Conservation (phyloP, 2,888 invertebrate genomes). For the Lasioglossum marginatum region DNA sequence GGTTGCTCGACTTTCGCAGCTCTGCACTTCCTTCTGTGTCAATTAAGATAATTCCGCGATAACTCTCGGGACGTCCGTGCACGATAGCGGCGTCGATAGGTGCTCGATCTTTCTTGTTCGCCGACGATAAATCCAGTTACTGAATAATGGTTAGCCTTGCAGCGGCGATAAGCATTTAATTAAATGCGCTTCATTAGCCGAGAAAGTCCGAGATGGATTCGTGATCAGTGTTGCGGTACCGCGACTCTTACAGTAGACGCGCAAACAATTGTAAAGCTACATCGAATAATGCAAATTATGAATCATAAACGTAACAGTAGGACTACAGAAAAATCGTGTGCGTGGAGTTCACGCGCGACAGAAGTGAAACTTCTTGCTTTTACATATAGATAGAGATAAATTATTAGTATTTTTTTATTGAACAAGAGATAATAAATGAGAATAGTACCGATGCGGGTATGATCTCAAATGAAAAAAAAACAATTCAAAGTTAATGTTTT, state of each 20-base stretch:
- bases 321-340: no score
- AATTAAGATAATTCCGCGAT: conserved; percentile 72
- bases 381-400: no score
- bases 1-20: conserved; percentile 1
- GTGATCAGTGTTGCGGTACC: background rate
- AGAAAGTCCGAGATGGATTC: background rate
- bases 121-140: conserved; percentile 33
- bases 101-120: conserved; percentile 42
- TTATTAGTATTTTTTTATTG: no score
- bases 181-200: conserved; percentile 30
- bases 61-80: conserved; percentile 70
- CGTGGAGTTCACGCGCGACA: no score
- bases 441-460: no score
- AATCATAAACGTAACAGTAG: no score
- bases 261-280: background rate
- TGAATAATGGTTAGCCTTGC: conserved; percentile 15
- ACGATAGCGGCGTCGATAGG: conserved; percentile 54
- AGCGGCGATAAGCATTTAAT: conserved; percentile 39
- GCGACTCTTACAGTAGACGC: background rate
- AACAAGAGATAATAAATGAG: no score
- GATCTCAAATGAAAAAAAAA: no score
- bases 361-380: no score
- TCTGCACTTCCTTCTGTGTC: conserved; percentile 59
- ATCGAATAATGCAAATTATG: no score
- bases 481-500: no score